A percentile compares a stretch with the other conserved stretches of the same genome.
These are phyloP conservation scores for Altica lythri DNA, from an alignment of 2,888 invertebrate genomes.

Conservation along the genomic window DNA sequence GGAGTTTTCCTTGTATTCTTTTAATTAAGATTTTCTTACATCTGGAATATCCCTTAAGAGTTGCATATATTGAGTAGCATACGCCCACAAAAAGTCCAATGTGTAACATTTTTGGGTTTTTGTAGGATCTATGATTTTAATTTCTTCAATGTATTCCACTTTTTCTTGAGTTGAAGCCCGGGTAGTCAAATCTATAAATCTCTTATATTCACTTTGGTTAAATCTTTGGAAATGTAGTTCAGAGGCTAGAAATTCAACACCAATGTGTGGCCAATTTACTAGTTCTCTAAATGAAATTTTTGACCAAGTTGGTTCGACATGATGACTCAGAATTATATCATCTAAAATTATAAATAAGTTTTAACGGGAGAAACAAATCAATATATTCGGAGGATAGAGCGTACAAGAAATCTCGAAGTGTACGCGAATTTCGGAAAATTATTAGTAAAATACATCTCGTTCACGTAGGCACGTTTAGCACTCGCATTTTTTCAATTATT, in stretches of 20 bases:
- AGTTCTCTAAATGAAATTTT: slow-evolving; percentile 33
- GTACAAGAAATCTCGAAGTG: no score
- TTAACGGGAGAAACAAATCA: no score
- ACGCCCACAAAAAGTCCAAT: slow-evolving; percentile 29
- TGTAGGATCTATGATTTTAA: slow-evolving; percentile 32
- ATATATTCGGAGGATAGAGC: no score
- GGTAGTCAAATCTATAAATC: slow-evolving; percentile 35
- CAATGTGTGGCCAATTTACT: slow-evolving; percentile 41
- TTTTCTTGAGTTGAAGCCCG: slow-evolving; percentile 23
- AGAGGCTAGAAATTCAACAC: slow-evolving; percentile 35
- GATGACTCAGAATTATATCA: slow-evolving; percentile 38
- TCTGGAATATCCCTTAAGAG: slow-evolving; percentile 30
- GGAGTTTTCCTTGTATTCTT: no score
- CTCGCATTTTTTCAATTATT: no score
- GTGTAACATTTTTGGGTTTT: slow-evolving; percentile 28
- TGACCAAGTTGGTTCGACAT: slow-evolving; percentile 30
- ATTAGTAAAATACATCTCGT: no score
- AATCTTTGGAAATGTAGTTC: slow-evolving; percentile 37
- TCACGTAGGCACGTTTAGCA: no score
- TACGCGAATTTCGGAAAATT: no score
- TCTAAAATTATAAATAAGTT: slow-evolving; percentile 33
- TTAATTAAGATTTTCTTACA: no score
- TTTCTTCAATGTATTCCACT: slow-evolving; percentile 34
- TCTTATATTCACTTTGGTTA: slow-evolving; percentile 32
- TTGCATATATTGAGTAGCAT: slow-evolving; percentile 30